A percentile compares a stretch with the other conserved stretches of the same genome.
Conservation (phyloP, 2,113 vertebrate species). For the Quiscalus mexicanus region DNA sequence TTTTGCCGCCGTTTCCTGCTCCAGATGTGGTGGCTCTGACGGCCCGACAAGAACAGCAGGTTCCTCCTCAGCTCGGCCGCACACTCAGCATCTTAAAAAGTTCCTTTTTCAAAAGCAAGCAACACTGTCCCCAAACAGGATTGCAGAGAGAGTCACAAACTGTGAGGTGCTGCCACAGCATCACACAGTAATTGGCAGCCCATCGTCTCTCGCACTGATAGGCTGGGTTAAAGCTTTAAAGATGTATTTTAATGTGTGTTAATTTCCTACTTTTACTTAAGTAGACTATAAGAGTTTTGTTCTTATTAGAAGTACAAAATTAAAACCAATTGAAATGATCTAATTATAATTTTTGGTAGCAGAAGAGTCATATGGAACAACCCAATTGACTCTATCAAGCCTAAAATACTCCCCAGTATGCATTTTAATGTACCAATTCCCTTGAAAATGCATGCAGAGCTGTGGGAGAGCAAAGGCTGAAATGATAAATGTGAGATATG, state of each 20-base stretch:
- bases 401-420: background rate
- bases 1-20: rapidly evolving
- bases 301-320: slow-evolving; percentile 20
- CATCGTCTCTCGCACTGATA: background rate
- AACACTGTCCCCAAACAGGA: background rate
- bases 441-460: background rate
- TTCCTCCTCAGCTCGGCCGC: background rate
- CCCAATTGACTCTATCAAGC: background rate
- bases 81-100: background rate
- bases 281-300: background rate
- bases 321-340: slow-evolving; percentile 15
- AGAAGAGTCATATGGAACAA: background rate
- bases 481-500: background rate
- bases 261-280: slow-evolving; percentile 18
- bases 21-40: background rate
- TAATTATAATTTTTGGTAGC: background rate
- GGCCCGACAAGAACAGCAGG: background rate
- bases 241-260: background rate
- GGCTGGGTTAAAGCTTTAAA: background rate
- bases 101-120: slow-evolving; percentile 5
- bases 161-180: background rate
- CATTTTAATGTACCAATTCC: background rate
- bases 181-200: background rate
- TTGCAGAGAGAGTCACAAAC: background rate
- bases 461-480: background rate